These are phyloP conservation scores for Nycticryphes semicollaris DNA, from an alignment of 2,113 vertebrate species.

Conservation along the genomic window DNA sequence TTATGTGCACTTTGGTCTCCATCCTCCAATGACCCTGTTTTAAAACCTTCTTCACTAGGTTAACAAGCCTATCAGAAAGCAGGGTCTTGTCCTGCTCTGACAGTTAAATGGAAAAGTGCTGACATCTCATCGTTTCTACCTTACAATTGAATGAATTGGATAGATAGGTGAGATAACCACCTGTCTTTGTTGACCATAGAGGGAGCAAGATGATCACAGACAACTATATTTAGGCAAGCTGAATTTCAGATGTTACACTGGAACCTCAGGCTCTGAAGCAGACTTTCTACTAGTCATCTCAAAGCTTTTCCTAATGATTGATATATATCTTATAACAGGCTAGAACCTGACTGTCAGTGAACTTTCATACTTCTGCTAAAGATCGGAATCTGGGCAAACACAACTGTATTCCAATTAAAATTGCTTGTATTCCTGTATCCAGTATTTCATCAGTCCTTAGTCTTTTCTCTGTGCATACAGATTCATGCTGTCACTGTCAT, in stretches of 20 bases:
- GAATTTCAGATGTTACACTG: neutral
- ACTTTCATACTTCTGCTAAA: neutral
- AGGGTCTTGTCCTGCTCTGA: neutral
- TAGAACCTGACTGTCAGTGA: neutral
- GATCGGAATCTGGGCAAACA: neutral
- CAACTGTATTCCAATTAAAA: neutral
- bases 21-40: neutral
- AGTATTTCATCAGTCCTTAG: neutral
- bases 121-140: neutral
- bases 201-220: neutral
- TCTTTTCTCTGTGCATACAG: neutral
- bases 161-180: neutral
- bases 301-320: neutral
- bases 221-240: neutral
- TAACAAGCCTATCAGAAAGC: neutral
- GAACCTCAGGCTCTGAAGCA: neutral
- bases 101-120: neutral
- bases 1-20: neutral
- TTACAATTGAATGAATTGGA: neutral
- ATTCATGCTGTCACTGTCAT: accelerated
- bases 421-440: accelerated
- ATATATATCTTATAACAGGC: neutral
- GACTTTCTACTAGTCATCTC: accelerated
- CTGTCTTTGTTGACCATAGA: neutral
- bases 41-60: neutral